A percentile compares a stretch with the other conserved stretches of the same genome.
Conservation (phyloP, 37 sponge, comb jelly and placozoan species). For the Aphrocallistes beatrix region DNA sequence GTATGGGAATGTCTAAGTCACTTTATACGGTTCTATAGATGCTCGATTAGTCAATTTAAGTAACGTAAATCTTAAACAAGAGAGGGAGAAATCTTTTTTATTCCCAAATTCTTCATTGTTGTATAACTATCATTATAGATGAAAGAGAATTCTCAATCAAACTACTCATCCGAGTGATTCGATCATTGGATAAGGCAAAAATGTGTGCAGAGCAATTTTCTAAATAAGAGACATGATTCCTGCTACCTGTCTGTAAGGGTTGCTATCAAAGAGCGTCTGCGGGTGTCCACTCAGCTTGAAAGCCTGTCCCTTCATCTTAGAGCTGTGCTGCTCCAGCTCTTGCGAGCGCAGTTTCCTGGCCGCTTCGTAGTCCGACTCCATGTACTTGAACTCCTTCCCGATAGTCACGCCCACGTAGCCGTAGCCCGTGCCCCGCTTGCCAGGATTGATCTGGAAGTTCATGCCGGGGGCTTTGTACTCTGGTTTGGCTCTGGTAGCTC, state of each 20-base stretch:
- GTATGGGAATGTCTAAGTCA: no score
- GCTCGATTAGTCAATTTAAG: no score
- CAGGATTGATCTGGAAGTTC: constrained; percentile 73
- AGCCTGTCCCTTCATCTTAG: constrained; percentile 56
- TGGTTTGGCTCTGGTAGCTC: constrained; percentile 8
- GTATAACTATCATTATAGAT: no score
- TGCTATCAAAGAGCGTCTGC: constrained; percentile 50
- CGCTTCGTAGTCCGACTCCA: constrained; percentile 49
- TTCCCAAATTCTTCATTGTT: no score
- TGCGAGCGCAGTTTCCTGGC: constrained; percentile 36
- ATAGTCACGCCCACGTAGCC: constrained; percentile 69
- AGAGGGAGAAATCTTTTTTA: no score
- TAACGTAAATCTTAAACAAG: no score
- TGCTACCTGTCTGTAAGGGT: constrained; percentile 50
- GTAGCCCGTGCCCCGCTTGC: constrained; percentile 91
- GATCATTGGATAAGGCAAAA: no score
- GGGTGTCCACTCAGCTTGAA: constrained; percentile 75
- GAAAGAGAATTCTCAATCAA: no score
- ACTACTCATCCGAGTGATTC: no score
- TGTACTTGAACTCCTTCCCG: constrained; percentile 34
- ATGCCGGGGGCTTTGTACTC: constrained; percentile 52
- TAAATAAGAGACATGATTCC: no score
- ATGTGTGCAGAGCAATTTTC: no score
- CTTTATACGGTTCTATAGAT: no score
- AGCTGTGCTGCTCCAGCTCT: constrained; percentile 37